Evolutionary conservation across 2,113 vertebrate species (phyloP).

Genomic region (Caranx melampygus): DNA sequence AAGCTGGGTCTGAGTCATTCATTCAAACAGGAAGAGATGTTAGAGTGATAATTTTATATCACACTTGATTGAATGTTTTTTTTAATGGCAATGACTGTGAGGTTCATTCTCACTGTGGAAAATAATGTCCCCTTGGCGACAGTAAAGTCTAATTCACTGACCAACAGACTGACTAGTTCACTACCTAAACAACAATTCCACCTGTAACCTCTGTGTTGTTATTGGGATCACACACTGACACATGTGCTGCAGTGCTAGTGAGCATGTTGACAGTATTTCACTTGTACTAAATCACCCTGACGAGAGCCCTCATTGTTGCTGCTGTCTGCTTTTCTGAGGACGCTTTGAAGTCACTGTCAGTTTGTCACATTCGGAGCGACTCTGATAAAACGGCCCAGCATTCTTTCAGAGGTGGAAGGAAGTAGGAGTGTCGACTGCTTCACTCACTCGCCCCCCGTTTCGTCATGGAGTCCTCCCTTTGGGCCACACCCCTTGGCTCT

Average conservation of each 20-base stretch:
- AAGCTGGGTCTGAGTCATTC: background rate
- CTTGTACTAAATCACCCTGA: background rate
- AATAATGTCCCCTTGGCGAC: too few relatives aligned
- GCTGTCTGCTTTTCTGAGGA: background rate
- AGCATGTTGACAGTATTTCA: background rate
- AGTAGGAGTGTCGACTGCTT: slow-evolving; percentile 19
- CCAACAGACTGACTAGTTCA: too few relatives aligned
- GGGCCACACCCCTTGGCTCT: slow-evolving; percentile 27
- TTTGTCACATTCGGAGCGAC: background rate
- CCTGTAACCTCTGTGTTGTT: too few relatives aligned
- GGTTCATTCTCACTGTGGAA: too few relatives aligned
- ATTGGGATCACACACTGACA: too few relatives aligned
- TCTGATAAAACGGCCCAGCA: background rate
- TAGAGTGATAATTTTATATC: too few relatives aligned
- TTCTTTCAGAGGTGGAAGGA: slow-evolving; percentile 13
- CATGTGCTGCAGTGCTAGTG: background rate
- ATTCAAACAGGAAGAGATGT: background rate
- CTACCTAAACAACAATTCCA: too few relatives aligned
- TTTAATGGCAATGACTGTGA: too few relatives aligned
- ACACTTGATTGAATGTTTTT: too few relatives aligned
- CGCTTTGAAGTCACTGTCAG: background rate
- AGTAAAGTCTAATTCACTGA: too few relatives aligned
- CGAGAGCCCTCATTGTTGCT: background rate
- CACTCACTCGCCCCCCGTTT: slow-evolving; percentile 20
- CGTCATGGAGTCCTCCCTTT: slow-evolving; percentile 10